Evolutionary conservation across 2,888 invertebrate genomes (phyloP).

Genomic region (Rhodophaea formosa): DNA sequence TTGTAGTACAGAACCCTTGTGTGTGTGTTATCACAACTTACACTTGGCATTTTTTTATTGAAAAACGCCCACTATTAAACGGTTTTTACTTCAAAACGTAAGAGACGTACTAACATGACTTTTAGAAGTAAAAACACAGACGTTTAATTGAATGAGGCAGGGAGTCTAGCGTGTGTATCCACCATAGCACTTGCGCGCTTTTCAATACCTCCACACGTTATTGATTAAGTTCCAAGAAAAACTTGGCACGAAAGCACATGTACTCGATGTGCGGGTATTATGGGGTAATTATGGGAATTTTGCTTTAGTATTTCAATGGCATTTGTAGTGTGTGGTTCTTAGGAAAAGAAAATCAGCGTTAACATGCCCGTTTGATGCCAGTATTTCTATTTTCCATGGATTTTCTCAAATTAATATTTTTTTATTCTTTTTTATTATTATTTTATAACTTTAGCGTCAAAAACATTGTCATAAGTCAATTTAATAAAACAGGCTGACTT

Average conservation of each 20-base stretch:
- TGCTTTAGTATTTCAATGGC: slow-evolving; percentile 20
- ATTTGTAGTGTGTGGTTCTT: slow-evolving; percentile 13
- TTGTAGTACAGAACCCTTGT: no score
- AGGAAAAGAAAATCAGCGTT: slow-evolving; percentile 2
- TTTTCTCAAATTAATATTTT: no score
- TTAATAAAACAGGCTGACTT: no score
- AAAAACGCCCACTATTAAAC: no score
- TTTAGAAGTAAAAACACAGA: slow-evolving; percentile 15
- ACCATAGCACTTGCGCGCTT: slow-evolving; percentile 51
- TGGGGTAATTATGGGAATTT: slow-evolving; percentile 27
- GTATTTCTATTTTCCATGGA: background rate
- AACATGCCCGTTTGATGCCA: background rate
- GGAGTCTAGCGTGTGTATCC: slow-evolving; percentile 49
- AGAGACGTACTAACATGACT: no score
- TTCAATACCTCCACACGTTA: slow-evolving; percentile 63
- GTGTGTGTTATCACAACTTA: no score
- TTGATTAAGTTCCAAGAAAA: slow-evolving; percentile 66
- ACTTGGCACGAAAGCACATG: slow-evolving; percentile 50
- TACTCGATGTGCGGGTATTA: slow-evolving; percentile 18
- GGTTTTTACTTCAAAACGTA: no score
- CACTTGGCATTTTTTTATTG: no score
- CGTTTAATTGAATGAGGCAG: slow-evolving; percentile 32
- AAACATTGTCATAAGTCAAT: no score
- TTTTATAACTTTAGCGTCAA: no score
- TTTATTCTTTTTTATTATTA: no score